A percentile compares a stretch with the other conserved stretches of the same genome.
phyloP scores from a whole-genome alignment of 2,797 vertebrate species.

The Rhynchotus rufescens region DNA sequence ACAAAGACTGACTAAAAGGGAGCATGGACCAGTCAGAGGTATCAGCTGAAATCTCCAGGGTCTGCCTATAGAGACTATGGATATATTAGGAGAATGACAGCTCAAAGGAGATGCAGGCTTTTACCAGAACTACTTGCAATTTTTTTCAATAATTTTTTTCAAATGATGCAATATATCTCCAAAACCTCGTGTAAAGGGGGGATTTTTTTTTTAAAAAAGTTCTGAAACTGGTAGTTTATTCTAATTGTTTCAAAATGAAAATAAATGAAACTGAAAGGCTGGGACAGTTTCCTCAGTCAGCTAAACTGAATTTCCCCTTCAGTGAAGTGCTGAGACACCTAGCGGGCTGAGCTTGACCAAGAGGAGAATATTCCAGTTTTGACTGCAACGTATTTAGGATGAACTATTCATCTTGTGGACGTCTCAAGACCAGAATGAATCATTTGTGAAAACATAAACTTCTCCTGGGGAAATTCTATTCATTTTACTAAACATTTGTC shows the following conservation, averaged over 20 bases:
- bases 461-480: neutral
- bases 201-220: neutral
- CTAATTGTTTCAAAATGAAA: neutral
- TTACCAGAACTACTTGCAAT: neutral
- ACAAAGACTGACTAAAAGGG: neutral
- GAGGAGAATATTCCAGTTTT: neutral
- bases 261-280: neutral
- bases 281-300: neutral
- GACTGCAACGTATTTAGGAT: neutral
- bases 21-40: neutral
- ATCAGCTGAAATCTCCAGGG: neutral
- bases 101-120: neutral
- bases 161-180: neutral
- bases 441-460: neutral
- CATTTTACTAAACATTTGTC: neutral
- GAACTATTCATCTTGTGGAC: neutral
- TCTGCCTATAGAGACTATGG: neutral
- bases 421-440: neutral
- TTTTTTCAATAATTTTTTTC: constrained; percentile 9
- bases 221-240: neutral
- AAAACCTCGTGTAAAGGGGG: neutral
- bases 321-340: neutral
- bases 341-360: neutral
- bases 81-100: neutral
- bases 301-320: neutral